Percentiles rank a stretch among this genome's conserved stretches.
Conservation (phyloP, 2,797 vertebrate genomes). For the Parauchenoglanis ngamensis region DNA sequence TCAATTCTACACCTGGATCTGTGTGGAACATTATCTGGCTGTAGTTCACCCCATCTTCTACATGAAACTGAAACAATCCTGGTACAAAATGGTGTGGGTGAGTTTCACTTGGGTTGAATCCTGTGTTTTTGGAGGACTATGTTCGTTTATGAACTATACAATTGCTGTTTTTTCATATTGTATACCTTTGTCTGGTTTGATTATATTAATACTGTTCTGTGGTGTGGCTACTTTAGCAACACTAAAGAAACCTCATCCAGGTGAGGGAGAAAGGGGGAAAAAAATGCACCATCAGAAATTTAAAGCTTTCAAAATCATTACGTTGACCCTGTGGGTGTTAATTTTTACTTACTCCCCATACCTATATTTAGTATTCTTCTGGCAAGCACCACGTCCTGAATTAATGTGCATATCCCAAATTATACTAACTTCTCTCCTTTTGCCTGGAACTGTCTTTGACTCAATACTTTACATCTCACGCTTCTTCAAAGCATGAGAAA, state of each 20-base stretch:
- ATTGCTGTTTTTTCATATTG: neutral
- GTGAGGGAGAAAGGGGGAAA: constrained; percentile 4
- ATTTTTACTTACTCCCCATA: constrained; percentile 9
- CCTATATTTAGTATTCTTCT: neutral
- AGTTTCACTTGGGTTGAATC: constrained; percentile 11
- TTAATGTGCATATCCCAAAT: neutral
- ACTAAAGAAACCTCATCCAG: constrained; percentile 36
- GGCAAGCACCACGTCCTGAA: neutral
- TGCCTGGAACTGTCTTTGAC: constrained; percentile 26
- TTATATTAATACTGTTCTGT: constrained; percentile 18
- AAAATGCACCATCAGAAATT: constrained; percentile 40
- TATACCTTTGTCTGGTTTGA: neutral
- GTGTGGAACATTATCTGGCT: constrained; percentile 27
- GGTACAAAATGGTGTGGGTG: neutral
- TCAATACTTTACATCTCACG: constrained; percentile 26
- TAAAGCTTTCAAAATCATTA: constrained; percentile 37
- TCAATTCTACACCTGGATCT: constrained; percentile 17
- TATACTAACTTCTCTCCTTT: neutral
- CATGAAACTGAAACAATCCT: neutral
- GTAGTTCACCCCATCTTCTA: constrained; percentile 27
- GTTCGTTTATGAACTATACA: accelerated
- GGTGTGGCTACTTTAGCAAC: constrained; percentile 36
- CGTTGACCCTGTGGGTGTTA: constrained; percentile 3
- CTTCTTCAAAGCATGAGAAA: neutral
- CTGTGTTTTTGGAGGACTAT: neutral